These are phyloP conservation scores for Calephelis virginiensis DNA, from an alignment of 1,140 invertebrate species.

Conservation along the genomic window DNA sequence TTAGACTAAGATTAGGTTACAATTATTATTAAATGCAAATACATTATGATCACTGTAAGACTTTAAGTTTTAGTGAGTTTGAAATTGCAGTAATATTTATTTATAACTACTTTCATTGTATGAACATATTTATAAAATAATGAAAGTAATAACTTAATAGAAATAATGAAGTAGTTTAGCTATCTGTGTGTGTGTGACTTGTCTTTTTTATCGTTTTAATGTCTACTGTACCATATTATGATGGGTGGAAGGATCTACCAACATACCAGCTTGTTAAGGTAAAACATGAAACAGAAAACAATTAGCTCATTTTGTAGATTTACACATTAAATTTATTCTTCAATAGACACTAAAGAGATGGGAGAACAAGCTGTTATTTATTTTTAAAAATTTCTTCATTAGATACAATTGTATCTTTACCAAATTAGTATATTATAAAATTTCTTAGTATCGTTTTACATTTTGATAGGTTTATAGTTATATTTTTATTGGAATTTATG, in stretches of 20 bases:
- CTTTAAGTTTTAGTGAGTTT: no score
- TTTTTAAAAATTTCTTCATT: neutral
- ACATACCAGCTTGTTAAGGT: conserved; percentile 80
- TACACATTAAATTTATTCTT: conserved; percentile 57
- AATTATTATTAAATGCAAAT: no score
- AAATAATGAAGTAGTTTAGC: conserved; percentile 60
- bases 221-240: conserved; percentile 74
- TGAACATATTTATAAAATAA: conserved; percentile 19
- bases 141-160: conserved; percentile 27
- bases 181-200: conserved; percentile 75
- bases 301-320: conserved; percentile 72
- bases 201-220: conserved; percentile 78
- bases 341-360: conserved; percentile 16
- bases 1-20: no score
- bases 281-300: conserved; percentile 66
- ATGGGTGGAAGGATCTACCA: conserved; percentile 79
- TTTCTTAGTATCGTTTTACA: no score
- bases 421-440: no score
- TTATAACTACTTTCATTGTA: conserved; percentile 11
- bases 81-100: no score
- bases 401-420: no score
- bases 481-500: no score
- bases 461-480: no score
- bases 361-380: neutral
- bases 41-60: no score